Base-by-base conservation (phyloP, 2,113 vertebrate species). In the Salvelinus fontinalis region DNA sequence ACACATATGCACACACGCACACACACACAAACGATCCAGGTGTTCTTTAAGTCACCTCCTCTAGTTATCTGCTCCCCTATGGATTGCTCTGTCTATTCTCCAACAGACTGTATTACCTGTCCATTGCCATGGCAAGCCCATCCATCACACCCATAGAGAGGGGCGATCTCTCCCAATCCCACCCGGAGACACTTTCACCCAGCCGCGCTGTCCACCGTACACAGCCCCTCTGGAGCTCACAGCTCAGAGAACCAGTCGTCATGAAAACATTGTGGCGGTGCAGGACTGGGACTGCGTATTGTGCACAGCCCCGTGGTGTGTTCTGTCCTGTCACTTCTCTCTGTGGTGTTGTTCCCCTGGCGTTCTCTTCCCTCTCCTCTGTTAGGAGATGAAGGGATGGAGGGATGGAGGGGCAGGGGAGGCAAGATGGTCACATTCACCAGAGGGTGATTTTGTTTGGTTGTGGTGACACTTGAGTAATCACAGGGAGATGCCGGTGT, bases 351-450 rank as follows among this genome's bases (percentile, higher is more conserved):
- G 51, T 54, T 62, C 59, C 59, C n/a, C 18, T 62, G 59, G 59
- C 2, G 20, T 65, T 34, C 34, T n/a, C 5, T 62, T 39, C 66
- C 29, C 20, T 39, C n/a, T 24, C 20, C 67, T 49, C 79, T 24
- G 54, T 57, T 1, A 57, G 54, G 13, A 16, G 54, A 57, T 57
- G 51, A 8, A 44, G 39, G 9, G 9, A 11, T 44, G 39, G 73
- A 73, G 77, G 78, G 81, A 77, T 81, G 60, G 74, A 71, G 54
- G 73, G 73, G 81, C 79, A 85, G 49, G 64, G 70, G 59, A 68
- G 81, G 75, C 67, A 27, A 4, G 22, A 24, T 26, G 20, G 64
- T 79, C 70, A 75, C 39, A 44, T 74, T 72, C 82, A 74, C 74
- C 22, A 67, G 14, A 54, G 49, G 78, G 81, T 64, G 69, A 77